Evolutionary conservation across 2,888 invertebrate genomes (phyloP), one percentile per base, ranked within the genome.

Genomic region (Epinotia bilunana): DNA sequence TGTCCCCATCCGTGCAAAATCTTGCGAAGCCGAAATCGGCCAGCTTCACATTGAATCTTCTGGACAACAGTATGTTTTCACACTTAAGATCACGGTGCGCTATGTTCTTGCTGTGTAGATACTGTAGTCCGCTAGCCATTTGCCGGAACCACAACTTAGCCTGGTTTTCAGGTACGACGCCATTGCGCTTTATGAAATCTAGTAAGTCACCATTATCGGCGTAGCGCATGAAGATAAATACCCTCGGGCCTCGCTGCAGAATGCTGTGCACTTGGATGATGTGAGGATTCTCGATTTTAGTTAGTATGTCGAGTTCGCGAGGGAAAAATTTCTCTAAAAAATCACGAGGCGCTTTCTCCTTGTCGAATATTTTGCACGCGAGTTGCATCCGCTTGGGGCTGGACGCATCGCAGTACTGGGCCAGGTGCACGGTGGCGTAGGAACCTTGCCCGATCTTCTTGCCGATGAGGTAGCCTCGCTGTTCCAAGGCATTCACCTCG

Each of bases 11-110:
- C 0, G 95, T 94, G 87, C 97, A 97, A 85, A 96, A 97, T 79
- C 98, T 95, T 1, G 98, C 97, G 88, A 99, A 99, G 43, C 99
- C 99, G 88, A 99, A 99, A 92, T 99, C 99, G 2, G 98, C 98
- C 71, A 99, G 92, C 90, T 99, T 99, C 11, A 98, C 97, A 87
- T 98, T 98, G 87, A 97, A 97, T 78, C 97, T 95, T 79, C 96
- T 95, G n/a, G 97, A 97, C 9, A 98, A 91, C 46, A 98, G 90
- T 79, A 98, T 97, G 87, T 99, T 99, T 90, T 99, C 98, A 88
- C 98, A 98, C 91, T 99, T 99, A n/a, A 99, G 91, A 89, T 99
- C 98, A 70, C 99, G 95, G 87, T 98, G 98, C 1, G 97, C 97
- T 77, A 98, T 97, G 82, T 98, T 97, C 84, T 96, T 96, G 77